phyloP scores from a whole-genome alignment of 2,113 vertebrate genomes.

The Nyctereutes procyonoides region DNA sequence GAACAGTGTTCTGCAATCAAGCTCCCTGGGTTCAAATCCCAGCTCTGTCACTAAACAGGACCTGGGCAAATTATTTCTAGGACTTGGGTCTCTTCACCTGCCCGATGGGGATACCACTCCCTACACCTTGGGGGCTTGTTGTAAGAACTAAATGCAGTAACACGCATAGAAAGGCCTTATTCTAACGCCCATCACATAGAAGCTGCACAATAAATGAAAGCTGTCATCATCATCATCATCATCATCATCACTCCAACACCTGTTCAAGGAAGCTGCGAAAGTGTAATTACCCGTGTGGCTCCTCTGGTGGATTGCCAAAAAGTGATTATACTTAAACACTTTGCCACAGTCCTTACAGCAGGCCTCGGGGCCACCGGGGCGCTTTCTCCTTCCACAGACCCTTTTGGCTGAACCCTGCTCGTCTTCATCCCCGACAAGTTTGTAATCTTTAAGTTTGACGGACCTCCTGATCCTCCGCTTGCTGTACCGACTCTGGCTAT shows the following conservation, averaged over 20 bases:
- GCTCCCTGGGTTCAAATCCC: background rate
- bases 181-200: background rate
- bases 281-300: constrained; percentile 93
- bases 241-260: background rate
- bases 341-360: constrained; percentile 95
- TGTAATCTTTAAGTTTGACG: constrained; percentile 93
- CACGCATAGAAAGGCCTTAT: background rate
- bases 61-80: background rate
- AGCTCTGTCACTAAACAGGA: background rate
- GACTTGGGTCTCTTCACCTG: background rate
- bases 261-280: background rate
- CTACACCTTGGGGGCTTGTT: background rate
- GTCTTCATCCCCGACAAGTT: constrained; percentile 87
- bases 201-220: background rate
- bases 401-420: constrained; percentile 86
- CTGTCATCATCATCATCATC: background rate
- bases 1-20: background rate
- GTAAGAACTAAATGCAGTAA: background rate
- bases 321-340: constrained; percentile 95
- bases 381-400: constrained; percentile 90
- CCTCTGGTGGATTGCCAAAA: constrained; percentile 94
- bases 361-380: constrained; percentile 88
- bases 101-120: background rate
- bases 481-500: constrained; percentile 88
- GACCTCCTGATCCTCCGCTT: constrained; percentile 92